Base-by-base conservation (phyloP, 64 coral and sea anemone genomes). In the Exaiptasia diaphana region DNA sequence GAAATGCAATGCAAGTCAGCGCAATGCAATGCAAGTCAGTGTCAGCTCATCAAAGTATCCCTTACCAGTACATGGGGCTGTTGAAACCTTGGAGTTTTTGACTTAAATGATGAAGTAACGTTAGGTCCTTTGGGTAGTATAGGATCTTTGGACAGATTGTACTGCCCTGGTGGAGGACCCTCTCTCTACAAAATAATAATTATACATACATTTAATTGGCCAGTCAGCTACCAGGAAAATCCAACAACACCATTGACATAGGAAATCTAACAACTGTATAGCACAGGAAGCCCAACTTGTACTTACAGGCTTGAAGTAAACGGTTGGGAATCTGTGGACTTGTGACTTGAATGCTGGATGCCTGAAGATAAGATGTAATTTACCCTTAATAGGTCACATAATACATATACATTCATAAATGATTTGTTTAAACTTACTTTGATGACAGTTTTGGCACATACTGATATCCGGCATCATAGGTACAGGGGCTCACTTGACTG, bases 271-370 rank as follows among this genome's bases (percentile, higher is more conserved):
- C n/a, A n/a, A n/a, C n/a, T n/a, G n/a, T n/a, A n/a, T n/a, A n/a
- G n/a, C n/a, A n/a, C n/a, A n/a, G n/a, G n/a, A n/a, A n/a, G n/a
- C n/a, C n/a, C n/a, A n/a, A n/a, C n/a, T n/a, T n/a, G n/a, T 32
- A 38, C 95, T 92, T 76, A 99, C 95, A 31, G 95, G 85, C 82
- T 93, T 93, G 54, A 99, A 99, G 70, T 99, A 92, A 46, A 99
- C 45, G 13, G 95, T 99, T 26, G 95, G 95, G 71, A 99, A 99
- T 69, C 95, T 92, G 44, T 83, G 79, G n/a, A 89, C 85, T 73
- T 99, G 90, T 29, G 95, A 99, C 70, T 99, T 99, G 68, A 99
- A 99, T 22, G 85, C 90, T 22, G 95, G 80, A 72, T 93, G 85
- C 63, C 95, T 99, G 62, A 49, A 41, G 59, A 88, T 25, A 88